Evolutionary conservation across 2,888 invertebrate species (phyloP).

Genomic region (Megastigmus dorsalis): DNA sequence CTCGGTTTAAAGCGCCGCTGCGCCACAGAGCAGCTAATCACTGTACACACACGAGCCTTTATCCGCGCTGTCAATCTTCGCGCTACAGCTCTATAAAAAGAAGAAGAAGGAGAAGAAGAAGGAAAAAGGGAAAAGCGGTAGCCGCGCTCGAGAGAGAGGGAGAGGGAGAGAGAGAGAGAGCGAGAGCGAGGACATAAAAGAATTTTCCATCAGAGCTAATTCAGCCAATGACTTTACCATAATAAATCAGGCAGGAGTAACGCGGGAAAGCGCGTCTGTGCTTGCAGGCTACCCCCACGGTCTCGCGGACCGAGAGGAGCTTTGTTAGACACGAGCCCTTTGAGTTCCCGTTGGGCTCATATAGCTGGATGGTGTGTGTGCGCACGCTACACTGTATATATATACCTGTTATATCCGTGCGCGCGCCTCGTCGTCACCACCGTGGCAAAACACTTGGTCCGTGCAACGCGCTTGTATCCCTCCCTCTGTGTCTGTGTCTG

Average conservation of each 20-base stretch:
- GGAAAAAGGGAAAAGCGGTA: not conserved
- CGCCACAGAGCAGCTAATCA: too few species aligned
- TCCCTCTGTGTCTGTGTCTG: not conserved
- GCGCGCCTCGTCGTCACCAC: too few species aligned
- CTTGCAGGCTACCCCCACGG: too few species aligned
- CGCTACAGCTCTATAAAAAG: not conserved
- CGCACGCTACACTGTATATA: too few species aligned
- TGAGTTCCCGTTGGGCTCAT: slow-evolving; percentile 13
- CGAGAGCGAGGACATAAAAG: not conserved
- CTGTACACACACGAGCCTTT: too few species aligned
- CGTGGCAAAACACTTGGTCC: slow-evolving; percentile 8
- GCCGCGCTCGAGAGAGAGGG: not conserved
- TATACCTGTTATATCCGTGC: too few species aligned
- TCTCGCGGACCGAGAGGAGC: too few species aligned
- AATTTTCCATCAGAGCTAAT: slow-evolving; percentile 46
- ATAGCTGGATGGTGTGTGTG: not conserved
- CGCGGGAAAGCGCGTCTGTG: not conserved
- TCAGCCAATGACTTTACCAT: slow-evolving; percentile 43
- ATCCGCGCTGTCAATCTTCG: too few species aligned
- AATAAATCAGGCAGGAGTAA: slow-evolving; percentile 46
- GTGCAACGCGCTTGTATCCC: too few species aligned
- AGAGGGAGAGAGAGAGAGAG: not conserved
- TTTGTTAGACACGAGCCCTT: slow-evolving; percentile 29
- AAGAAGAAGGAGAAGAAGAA: not conserved
- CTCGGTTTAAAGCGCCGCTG: too few species aligned